These are phyloP conservation scores for Neopipo cinnamomea DNA, from an alignment of 2,113 vertebrate species.

Conservation along the genomic window DNA sequence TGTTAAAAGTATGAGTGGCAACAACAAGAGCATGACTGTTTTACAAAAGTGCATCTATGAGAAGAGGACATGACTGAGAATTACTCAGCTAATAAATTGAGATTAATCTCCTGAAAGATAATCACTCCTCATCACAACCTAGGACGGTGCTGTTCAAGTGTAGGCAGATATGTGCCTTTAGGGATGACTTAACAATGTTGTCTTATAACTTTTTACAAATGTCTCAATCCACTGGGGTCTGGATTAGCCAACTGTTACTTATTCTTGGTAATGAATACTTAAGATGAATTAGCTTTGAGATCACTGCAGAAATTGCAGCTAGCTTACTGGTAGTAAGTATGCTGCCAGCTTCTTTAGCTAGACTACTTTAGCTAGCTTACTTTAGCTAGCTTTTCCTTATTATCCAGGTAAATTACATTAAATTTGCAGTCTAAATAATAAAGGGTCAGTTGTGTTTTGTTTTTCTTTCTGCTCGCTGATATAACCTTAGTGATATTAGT, in stretches of 20 bases:
- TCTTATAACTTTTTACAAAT: neutral
- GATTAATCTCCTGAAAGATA: conserved; percentile 34
- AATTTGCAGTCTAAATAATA: neutral
- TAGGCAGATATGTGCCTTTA: neutral
- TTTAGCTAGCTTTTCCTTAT: neutral
- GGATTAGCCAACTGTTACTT: conserved; percentile 5
- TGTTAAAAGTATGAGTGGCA: neutral
- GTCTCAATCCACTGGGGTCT: neutral
- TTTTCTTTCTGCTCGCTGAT: neutral
- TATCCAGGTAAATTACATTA: neutral
- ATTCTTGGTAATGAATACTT: conserved; percentile 37
- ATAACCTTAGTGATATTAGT: neutral
- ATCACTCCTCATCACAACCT: neutral
- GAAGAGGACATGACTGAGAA: neutral
- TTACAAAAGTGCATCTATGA: neutral
- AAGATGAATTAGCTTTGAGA: neutral
- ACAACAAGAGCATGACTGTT: neutral
- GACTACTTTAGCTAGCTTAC: neutral
- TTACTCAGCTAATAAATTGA: neutral
- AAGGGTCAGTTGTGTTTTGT: neutral
- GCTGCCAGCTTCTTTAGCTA: neutral
- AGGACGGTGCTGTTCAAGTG: neutral
- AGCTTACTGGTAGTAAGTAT: neutral
- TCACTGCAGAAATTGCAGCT: neutral
- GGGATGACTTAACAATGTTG: neutral